Evolutionary conservation across 2,888 invertebrate genomes (phyloP).

Genomic region (Tenthredo distinguenda): DNA sequence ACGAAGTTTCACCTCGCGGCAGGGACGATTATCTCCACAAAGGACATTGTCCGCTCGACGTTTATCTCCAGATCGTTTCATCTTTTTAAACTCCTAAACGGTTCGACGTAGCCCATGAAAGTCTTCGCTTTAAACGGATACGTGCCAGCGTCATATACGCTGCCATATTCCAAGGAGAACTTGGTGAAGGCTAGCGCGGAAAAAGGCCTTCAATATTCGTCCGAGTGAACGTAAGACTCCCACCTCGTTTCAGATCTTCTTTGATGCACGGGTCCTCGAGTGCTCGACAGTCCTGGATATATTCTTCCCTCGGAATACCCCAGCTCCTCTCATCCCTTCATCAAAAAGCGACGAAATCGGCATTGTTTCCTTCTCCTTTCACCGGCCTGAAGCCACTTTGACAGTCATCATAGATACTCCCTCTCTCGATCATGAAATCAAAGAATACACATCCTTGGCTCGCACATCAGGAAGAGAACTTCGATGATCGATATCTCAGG

Average conservation of each 20-base stretch:
- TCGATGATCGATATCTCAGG: background rate
- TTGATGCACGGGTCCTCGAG: conserved; percentile 17
- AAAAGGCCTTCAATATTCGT: conserved; percentile 22
- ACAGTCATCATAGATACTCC: too few relatives aligned
- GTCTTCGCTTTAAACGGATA: background rate
- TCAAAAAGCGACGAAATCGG: background rate
- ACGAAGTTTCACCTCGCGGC: background rate
- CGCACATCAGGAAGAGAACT: background rate
- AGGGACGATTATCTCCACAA: background rate
- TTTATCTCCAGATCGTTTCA: background rate
- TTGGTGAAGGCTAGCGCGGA: background rate
- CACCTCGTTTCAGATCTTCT: conserved; percentile 9
- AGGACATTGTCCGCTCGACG: background rate
- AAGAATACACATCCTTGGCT: background rate
- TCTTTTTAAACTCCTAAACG: background rate
- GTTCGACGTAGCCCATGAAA: background rate
- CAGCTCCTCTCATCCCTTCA: background rate
- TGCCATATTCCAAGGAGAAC: background rate
- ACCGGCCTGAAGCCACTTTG: too few relatives aligned
- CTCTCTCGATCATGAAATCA: background rate
- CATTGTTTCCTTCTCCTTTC: background rate
- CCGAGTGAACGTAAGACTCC: conserved; percentile 25
- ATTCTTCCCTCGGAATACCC: background rate
- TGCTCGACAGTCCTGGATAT: conserved; percentile 8
- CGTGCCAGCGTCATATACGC: background rate